Evolutionary conservation across 2,113 vertebrate species (phyloP).

Genomic region (Ptilorrhoa leucosticta): DNA sequence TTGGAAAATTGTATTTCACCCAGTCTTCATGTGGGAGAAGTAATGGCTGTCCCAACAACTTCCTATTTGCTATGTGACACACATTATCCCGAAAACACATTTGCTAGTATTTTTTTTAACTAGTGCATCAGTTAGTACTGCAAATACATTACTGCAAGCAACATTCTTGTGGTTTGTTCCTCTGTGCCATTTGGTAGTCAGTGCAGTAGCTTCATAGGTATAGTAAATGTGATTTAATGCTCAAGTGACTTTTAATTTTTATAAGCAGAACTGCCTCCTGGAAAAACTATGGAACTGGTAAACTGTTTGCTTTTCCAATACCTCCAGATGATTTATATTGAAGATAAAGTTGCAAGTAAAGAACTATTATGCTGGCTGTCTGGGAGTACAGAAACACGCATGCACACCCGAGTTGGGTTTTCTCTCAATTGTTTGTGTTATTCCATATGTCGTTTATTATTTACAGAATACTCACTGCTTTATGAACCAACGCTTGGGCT

Average conservation of each 20-base stretch:
- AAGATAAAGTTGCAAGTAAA: not conserved
- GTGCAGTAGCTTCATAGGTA: not conserved
- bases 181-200: not conserved
- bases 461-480: not conserved
- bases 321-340: not conserved
- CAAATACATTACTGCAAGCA: not conserved
- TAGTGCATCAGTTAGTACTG: not conserved
- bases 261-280: not conserved
- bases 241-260: not conserved
- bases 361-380: not conserved
- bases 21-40: rapidly evolving
- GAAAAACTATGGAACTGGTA: not conserved
- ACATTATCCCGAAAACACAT: not conserved
- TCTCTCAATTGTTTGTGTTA: not conserved
- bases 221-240: not conserved
- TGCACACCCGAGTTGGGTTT: not conserved
- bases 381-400: not conserved
- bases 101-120: not conserved
- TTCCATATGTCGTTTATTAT: not conserved
- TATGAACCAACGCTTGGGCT: not conserved
- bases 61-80: not conserved
- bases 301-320: not conserved
- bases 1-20: not conserved
- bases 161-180: not conserved
- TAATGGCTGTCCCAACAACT: not conserved